Evolutionary conservation across 2,113 vertebrate genomes (phyloP).

Genomic region (Mesoclemmys tuberculata): DNA sequence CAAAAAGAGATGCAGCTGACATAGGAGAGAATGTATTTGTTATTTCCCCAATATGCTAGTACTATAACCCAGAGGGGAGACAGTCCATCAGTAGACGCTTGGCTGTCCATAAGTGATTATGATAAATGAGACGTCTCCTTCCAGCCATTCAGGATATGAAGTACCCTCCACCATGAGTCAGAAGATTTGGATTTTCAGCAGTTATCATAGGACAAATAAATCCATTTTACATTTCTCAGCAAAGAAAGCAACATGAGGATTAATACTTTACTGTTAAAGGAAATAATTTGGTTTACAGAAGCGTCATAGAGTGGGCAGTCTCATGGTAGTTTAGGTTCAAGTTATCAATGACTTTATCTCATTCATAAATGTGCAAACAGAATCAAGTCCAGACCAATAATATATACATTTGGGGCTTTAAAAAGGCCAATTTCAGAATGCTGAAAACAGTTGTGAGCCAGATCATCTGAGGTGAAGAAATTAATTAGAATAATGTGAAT

Average conservation of each 20-base stretch:
- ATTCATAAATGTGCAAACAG: background rate
- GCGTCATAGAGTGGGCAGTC: background rate
- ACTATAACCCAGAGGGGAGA: background rate
- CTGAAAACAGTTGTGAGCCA: background rate
- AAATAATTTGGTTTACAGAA: constrained; percentile 40
- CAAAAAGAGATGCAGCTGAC: background rate
- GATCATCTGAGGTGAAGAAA: background rate
- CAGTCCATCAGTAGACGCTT: background rate
- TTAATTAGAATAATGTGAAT: background rate
- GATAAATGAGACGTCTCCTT: background rate
- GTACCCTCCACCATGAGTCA: background rate
- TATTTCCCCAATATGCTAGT: background rate
- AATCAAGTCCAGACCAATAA: background rate
- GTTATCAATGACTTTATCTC: background rate
- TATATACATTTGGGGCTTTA: background rate
- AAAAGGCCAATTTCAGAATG: background rate
- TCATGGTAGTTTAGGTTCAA: background rate
- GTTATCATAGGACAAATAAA: background rate
- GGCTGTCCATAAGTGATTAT: background rate
- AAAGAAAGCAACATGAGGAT: background rate
- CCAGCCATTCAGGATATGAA: background rate
- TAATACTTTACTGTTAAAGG: background rate
- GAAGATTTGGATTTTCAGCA: background rate
- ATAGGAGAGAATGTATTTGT: background rate
- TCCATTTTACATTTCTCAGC: background rate